Conservation (phyloP, 92 coral and sea anemone genomes). For the Parazoanthus swiftii region DNA sequence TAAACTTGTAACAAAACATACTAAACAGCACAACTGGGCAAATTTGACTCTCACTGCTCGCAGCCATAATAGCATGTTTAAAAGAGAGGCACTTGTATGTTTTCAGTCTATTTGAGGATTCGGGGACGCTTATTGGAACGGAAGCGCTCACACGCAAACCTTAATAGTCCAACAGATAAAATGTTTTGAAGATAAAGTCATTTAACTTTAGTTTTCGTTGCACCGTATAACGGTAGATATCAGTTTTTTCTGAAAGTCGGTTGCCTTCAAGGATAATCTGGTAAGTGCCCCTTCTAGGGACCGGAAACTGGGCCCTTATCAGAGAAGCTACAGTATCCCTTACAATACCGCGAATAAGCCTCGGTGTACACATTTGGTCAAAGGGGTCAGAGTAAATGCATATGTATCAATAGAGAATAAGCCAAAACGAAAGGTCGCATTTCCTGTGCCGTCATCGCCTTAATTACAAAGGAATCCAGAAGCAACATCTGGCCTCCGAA, state of each 20-base stretch:
- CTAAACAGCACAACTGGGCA: no score
- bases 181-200: background rate
- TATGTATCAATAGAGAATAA: background rate
- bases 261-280: constrained; percentile 19
- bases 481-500: background rate
- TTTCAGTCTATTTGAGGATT: constrained; percentile 12
- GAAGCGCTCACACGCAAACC: background rate
- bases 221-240: constrained; percentile 25
- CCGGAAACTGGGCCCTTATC: constrained; percentile 21
- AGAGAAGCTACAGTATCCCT: background rate
- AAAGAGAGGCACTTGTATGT: background rate
- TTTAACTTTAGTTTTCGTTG: constrained; percentile 4
- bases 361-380: background rate
- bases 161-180: constrained; percentile 14
- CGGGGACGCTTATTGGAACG: background rate
- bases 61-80: no score
- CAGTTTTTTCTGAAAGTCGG: constrained; percentile 19
- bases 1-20: background rate
- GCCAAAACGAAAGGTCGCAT: background rate
- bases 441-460: background rate
- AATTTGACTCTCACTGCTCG: no score
- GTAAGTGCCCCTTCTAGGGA: constrained; percentile 13
- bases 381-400: background rate
- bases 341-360: background rate
- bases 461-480: background rate